phyloP scores from a whole-genome alignment of 2,113 vertebrate genomes.

The Gulo gulo region DNA sequence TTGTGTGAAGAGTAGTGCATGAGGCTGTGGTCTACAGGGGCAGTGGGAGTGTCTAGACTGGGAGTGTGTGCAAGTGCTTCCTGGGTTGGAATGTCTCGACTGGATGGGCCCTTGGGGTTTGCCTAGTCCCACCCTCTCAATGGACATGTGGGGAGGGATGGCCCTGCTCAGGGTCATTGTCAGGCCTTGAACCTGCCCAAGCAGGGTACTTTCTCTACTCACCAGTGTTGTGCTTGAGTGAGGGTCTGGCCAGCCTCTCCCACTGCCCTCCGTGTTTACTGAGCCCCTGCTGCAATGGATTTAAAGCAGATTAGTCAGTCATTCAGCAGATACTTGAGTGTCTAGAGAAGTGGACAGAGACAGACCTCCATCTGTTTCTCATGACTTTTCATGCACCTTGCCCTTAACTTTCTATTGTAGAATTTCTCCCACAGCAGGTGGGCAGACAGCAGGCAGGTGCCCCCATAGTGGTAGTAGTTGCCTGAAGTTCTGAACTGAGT shows the following conservation, averaged over 20 bases:
- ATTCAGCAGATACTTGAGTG: not conserved
- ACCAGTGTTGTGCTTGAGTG: not conserved
- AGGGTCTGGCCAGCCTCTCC: not conserved
- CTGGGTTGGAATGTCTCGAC: not conserved
- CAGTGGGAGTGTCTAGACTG: too few species aligned
- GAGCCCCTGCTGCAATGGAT: not conserved
- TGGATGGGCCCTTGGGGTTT: not conserved
- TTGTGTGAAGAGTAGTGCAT: not conserved
- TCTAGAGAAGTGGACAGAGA: not conserved
- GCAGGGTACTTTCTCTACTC: not conserved
- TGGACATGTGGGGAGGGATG: not conserved
- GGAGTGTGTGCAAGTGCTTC: not conserved
- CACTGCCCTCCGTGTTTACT: accelerated
- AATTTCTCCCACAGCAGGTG: not conserved
- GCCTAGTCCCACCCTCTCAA: not conserved
- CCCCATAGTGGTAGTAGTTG: accelerated
- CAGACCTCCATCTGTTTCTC: not conserved
- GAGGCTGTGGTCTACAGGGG: not conserved
- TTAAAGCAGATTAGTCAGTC: not conserved
- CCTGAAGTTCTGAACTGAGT: not conserved
- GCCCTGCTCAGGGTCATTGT: not conserved
- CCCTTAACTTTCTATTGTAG: not conserved
- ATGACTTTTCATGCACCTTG: not conserved
- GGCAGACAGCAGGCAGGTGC: not conserved
- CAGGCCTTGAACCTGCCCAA: not conserved